Conservation (phyloP, 2,113 vertebrate species). For the Petaurus breviceps region DNA sequence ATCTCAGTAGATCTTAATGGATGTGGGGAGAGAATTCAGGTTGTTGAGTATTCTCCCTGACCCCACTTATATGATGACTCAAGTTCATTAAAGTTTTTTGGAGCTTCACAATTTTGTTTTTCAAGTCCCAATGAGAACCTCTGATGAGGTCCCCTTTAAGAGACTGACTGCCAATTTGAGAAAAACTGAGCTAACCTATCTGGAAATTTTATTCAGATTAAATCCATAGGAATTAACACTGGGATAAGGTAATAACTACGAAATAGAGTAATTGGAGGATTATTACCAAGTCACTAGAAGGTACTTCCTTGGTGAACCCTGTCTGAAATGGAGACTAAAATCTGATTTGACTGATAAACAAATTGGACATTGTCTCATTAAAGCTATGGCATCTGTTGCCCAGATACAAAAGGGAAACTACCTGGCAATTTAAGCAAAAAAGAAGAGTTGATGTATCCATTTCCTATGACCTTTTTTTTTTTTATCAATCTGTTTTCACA, state of each 20-base stretch:
- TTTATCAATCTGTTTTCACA: background rate
- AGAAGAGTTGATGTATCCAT: slow-evolving; percentile 29
- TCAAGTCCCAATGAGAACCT: background rate
- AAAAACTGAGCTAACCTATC: background rate
- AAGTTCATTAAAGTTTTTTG: background rate
- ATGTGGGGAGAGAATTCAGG: background rate
- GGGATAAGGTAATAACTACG: slow-evolving; percentile 8
- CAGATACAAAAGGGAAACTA: background rate
- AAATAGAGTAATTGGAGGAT: slow-evolving; percentile 10
- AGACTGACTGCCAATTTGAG: background rate
- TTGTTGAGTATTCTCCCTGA: background rate
- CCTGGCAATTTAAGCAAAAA: slow-evolving; percentile 34
- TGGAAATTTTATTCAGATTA: slow-evolving; percentile 34
- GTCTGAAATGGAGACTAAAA: slow-evolving; percentile 37
- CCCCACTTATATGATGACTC: background rate
- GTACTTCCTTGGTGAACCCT: slow-evolving; percentile 32
- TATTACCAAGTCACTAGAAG: slow-evolving; percentile 29
- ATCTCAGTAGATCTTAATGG: background rate
- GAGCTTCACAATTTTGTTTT: slow-evolving; percentile 24
- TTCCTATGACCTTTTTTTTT: background rate
- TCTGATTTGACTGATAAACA: slow-evolving; percentile 26
- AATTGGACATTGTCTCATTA: slow-evolving; percentile 20
- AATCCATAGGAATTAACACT: slow-evolving; percentile 25
- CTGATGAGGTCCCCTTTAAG: slow-evolving; percentile 36
- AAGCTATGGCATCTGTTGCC: slow-evolving; percentile 15